phyloP scores from a whole-genome alignment of 2,888 invertebrate species.

The Hirtodrosophila alboralis region DNA sequence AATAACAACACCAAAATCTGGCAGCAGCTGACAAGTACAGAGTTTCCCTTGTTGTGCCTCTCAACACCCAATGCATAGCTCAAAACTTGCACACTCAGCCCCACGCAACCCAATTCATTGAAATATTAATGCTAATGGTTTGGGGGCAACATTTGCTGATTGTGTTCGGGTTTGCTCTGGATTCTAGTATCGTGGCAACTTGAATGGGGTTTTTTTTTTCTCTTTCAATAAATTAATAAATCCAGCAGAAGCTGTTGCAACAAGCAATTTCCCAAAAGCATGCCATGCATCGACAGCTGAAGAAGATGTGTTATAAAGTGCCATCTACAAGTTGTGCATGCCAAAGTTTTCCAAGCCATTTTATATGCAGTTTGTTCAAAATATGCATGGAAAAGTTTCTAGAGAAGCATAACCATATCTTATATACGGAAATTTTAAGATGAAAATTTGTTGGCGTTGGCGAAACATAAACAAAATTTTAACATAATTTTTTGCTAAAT shows the following conservation, averaged over 20 bases:
- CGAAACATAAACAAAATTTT: no score
- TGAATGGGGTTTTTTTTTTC: constrained; percentile 21
- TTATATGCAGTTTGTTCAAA: constrained; percentile 9
- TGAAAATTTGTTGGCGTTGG: neutral
- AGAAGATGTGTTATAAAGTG: constrained; percentile 11
- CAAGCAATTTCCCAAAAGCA: constrained; percentile 38
- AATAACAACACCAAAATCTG: constrained; percentile 73
- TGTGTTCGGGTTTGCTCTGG: constrained; percentile 46
- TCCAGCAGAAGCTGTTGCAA: constrained; percentile 52
- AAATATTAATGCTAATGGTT: constrained; percentile 77
- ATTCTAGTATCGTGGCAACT: constrained; percentile 12
- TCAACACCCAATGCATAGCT: constrained; percentile 45
- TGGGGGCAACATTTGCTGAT: constrained; percentile 60
- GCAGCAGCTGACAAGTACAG: constrained; percentile 75
- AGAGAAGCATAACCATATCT: neutral
- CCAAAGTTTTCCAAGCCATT: constrained; percentile 13
- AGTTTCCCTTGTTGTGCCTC: constrained; percentile 52
- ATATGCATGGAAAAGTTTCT: constrained; percentile 2
- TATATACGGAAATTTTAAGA: neutral
- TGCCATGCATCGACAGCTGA: constrained; percentile 29
- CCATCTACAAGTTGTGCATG: constrained; percentile 17
- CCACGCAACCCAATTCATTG: constrained; percentile 50
- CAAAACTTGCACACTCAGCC: constrained; percentile 40
- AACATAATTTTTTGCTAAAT: no score
- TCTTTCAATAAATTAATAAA: constrained; percentile 66